Evolutionary conservation across 2,797 vertebrate species (phyloP).

Genomic region (Urocyon cinereoargenteus): DNA sequence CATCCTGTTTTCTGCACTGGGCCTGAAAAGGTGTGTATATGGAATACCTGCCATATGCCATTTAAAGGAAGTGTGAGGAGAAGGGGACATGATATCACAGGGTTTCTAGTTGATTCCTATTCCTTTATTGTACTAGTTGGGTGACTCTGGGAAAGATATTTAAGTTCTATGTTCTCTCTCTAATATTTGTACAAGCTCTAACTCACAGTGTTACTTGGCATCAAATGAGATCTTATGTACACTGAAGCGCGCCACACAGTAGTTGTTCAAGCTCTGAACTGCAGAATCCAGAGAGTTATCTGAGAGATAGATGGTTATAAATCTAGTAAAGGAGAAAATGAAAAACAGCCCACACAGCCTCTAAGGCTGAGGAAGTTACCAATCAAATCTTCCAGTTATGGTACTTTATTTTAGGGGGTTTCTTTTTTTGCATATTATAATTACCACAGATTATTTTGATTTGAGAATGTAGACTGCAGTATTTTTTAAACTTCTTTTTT

Average conservation of each 20-base stretch:
- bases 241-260: not conserved
- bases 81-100: not conserved
- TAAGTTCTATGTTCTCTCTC: not conserved
- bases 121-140: slow-evolving; percentile 28
- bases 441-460: slow-evolving; percentile 49
- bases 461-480: not conserved
- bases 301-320: not conserved
- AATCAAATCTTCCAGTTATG: slow-evolving; percentile 17
- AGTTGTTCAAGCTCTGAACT: slow-evolving; percentile 37
- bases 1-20: slow-evolving; percentile 1
- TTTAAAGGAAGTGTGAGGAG: slow-evolving; percentile 1
- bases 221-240: slow-evolving; percentile 16
- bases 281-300: not conserved
- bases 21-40: not conserved
- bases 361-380: slow-evolving; percentile 23
- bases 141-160: slow-evolving; percentile 10
- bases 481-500: slow-evolving; percentile 40
- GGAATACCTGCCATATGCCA: not conserved
- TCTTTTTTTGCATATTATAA: slow-evolving; percentile 31
- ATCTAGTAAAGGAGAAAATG: slow-evolving; percentile 40
- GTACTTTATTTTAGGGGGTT: slow-evolving; percentile 47
- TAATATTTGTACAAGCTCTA: slow-evolving; percentile 36
- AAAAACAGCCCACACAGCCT: not conserved
- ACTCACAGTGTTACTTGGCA: not conserved
- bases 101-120: not conserved